Percentiles rank a stretch among this genome's conserved stretches.
These are phyloP conservation scores for Schlechtendalia chinensis DNA, from an alignment of 1,140 invertebrate species.

Conservation along the genomic window DNA sequence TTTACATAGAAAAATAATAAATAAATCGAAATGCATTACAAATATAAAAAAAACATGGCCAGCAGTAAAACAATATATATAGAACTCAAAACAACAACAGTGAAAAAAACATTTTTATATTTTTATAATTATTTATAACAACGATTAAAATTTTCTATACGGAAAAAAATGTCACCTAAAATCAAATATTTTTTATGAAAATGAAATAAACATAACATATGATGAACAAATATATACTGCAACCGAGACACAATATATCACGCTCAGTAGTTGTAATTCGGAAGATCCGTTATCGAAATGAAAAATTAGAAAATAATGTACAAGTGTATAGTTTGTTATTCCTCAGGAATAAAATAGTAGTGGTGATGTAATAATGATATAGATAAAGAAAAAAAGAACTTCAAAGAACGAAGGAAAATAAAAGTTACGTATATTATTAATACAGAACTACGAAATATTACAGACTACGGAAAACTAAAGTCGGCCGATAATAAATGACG, in stretches of 20 bases:
- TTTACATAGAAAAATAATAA: slow-evolving; percentile 34
- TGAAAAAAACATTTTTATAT: not conserved
- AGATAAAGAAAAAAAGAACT: not conserved
- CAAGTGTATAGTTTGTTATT: slow-evolving; percentile 4
- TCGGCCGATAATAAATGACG: not conserved
- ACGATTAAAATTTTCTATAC: not conserved
- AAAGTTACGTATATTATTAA: not conserved
- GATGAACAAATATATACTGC: no score
- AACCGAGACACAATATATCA: not conserved
- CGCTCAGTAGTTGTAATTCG: not conserved
- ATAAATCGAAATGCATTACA: not conserved
- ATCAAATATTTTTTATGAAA: not conserved
- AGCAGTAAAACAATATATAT: no score
- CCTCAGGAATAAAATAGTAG: not conserved
- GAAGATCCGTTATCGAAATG: not conserved
- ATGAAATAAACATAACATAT: not conserved
- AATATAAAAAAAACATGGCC: no score
- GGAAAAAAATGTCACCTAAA: not conserved
- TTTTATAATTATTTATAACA: not conserved
- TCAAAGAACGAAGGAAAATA: slow-evolving; percentile 1
- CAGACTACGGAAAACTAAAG: not conserved
- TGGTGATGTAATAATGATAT: not conserved
- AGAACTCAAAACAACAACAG: not conserved
- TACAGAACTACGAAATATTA: not conserved
- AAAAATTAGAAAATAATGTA: slow-evolving; percentile 19